These are phyloP conservation scores for Diadromus collaris DNA, from an alignment of 2,888 invertebrate species.

Conservation along the genomic window DNA sequence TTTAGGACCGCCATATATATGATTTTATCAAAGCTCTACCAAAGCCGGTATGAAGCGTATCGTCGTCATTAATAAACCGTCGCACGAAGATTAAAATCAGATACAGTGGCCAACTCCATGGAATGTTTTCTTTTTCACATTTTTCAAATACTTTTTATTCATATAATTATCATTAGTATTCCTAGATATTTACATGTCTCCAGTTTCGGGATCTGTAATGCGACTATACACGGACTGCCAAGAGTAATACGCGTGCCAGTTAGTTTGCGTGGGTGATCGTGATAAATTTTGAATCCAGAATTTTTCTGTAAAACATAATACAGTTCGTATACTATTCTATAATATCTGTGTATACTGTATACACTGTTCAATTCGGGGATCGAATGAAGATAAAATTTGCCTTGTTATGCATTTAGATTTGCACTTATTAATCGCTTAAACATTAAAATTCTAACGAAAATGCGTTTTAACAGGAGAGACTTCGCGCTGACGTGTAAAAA, in stretches of 20 bases:
- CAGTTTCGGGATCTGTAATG: constrained; percentile 65
- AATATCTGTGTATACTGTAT: constrained; percentile 24
- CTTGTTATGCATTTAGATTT: constrained; percentile 26
- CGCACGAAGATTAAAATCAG: background rate
- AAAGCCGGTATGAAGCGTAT: background rate
- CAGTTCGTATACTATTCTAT: constrained; percentile 48
- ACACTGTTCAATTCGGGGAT: constrained; percentile 21
- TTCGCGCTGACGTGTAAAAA: constrained; percentile 75
- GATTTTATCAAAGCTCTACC: too few species aligned
- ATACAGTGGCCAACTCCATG: background rate
- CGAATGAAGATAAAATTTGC: constrained; percentile 51
- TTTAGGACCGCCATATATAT: too few species aligned
- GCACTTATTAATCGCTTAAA: constrained; percentile 44
- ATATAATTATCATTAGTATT: constrained; percentile 73
- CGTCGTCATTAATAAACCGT: background rate
- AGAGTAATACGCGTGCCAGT: constrained; percentile 43
- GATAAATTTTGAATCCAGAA: constrained; percentile 47
- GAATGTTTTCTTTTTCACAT: constrained; percentile 41
- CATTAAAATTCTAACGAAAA: constrained; percentile 49
- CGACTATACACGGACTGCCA: constrained; percentile 62
- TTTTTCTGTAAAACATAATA: constrained; percentile 51
- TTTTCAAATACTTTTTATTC: constrained; percentile 69
- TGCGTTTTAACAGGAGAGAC: constrained; percentile 63
- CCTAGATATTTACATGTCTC: constrained; percentile 72
- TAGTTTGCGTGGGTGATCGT: constrained; percentile 37